These are phyloP conservation scores for Plestiodon gilberti DNA, from an alignment of 2,113 vertebrate genomes.

Conservation along the genomic window DNA sequence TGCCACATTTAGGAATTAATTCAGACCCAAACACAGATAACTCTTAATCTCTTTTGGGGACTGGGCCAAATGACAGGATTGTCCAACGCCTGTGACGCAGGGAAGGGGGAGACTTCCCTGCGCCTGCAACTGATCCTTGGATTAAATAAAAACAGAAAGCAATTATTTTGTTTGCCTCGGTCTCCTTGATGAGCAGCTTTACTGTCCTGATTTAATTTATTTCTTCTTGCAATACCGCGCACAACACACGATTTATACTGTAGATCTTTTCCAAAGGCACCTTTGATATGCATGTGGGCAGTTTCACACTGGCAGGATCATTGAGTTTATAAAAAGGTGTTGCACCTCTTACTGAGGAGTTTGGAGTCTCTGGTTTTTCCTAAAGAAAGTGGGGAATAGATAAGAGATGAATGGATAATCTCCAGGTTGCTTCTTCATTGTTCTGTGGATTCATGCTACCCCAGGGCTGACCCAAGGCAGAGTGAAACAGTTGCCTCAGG, in stretches of 20 bases:
- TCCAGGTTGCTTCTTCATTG: too few relatives aligned
- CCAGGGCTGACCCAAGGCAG: too few relatives aligned
- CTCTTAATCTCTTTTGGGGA: not conserved
- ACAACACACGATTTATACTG: not conserved
- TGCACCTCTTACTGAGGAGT: too few relatives aligned
- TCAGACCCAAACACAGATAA: accelerated
- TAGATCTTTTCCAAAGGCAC: too few relatives aligned
- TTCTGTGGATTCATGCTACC: too few relatives aligned
- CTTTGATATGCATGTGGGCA: not conserved
- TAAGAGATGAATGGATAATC: too few relatives aligned
- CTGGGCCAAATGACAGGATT: not conserved
- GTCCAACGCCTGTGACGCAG: not conserved
- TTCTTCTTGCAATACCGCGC: not conserved
- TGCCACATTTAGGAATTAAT: not conserved
- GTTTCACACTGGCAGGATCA: too few relatives aligned
- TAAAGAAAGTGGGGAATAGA: too few relatives aligned
- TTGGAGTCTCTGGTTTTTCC: too few relatives aligned
- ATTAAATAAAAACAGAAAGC: not conserved
- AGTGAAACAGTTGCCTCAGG: too few relatives aligned
- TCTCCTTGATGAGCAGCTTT: not conserved
- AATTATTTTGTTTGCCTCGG: not conserved
- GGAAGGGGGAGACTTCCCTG: not conserved
- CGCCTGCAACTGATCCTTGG: not conserved
- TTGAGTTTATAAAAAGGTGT: too few relatives aligned
- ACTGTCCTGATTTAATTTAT: not conserved